Percentiles rank a stretch among this genome's conserved stretches.
phyloP scores from a whole-genome alignment of 1,140 invertebrate genomes.

The Stratiolaelaps scimitus region DNA sequence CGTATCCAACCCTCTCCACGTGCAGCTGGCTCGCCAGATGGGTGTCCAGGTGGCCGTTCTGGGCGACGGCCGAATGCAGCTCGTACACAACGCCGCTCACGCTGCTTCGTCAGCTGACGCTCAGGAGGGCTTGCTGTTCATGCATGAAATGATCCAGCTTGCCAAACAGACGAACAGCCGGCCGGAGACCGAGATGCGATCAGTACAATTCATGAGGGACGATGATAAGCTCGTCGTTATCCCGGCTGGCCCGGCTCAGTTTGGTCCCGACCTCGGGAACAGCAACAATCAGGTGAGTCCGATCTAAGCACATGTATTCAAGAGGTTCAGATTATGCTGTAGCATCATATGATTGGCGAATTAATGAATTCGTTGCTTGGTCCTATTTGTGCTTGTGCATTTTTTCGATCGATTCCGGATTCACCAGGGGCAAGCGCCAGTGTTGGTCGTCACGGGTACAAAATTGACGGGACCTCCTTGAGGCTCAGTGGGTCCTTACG shows the following conservation, averaged over 20 bases:
- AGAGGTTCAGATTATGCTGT: too few relatives aligned
- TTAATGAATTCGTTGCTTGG: too few relatives aligned
- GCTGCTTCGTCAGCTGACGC: conserved; percentile 69
- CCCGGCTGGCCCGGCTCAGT: conserved; percentile 76
- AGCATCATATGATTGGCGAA: too few relatives aligned
- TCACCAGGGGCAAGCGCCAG: too few relatives aligned
- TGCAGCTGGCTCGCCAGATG: conserved; percentile 75
- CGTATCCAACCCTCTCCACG: conserved; percentile 74
- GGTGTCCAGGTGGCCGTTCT: conserved; percentile 80
- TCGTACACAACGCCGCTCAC: conserved; percentile 61
- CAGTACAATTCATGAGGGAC: conserved; percentile 35
- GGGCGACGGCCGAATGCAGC: conserved; percentile 73
- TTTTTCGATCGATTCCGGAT: too few relatives aligned
- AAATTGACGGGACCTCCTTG: too few relatives aligned
- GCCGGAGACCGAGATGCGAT: conserved; percentile 33
- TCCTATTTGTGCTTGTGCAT: too few relatives aligned
- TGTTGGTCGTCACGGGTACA: too few relatives aligned
- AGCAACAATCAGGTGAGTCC: conserved; percentile 33
- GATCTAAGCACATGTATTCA: too few relatives aligned
- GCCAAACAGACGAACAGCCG: conserved; percentile 53
- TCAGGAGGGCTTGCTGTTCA: conserved; percentile 81
- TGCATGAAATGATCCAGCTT: conserved; percentile 91
- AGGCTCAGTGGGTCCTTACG: too few relatives aligned
- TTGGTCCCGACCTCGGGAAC: conserved; percentile 58
- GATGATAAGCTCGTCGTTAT: conserved; percentile 41